Evolutionary conservation across 1,140 invertebrate species (phyloP).

Genomic region (Drosophila virilis): DNA sequence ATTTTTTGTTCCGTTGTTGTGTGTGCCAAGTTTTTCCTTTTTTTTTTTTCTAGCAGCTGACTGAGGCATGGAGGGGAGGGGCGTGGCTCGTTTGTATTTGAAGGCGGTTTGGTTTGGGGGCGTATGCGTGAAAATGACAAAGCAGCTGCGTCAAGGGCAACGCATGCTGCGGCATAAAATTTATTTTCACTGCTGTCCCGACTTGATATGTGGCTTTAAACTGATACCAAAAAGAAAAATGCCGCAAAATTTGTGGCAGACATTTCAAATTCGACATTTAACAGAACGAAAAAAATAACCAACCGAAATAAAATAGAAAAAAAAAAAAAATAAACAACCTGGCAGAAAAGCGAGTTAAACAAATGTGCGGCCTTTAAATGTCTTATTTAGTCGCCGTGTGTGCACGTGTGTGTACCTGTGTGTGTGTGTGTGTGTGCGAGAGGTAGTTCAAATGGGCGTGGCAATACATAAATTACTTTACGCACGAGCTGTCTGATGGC

Average conservation of each 20-base stretch:
- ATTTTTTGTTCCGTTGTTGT: constrained; percentile 49
- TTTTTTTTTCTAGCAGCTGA: constrained; percentile 48
- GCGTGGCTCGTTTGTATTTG: constrained; percentile 23
- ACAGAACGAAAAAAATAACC: not conserved
- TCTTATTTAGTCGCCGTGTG: constrained; percentile 62
- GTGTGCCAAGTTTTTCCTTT: constrained; percentile 13
- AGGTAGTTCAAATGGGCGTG: constrained; percentile 52
- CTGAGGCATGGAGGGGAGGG: constrained; percentile 38
- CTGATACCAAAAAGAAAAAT: constrained; percentile 23
- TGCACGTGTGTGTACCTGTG: constrained; percentile 15
- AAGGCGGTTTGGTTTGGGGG: not conserved
- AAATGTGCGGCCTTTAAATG: constrained; percentile 73
- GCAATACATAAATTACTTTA: constrained; percentile 70
- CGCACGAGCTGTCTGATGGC: constrained; percentile 54
- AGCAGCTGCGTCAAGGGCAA: constrained; percentile 73
- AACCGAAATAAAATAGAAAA: not conserved
- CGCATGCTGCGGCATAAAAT: constrained; percentile 73
- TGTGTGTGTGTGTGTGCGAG: not conserved
- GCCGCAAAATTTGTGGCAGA: constrained; percentile 41
- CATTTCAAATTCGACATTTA: constrained; percentile 65
- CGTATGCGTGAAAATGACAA: constrained; percentile 75
- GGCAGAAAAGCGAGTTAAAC: constrained; percentile 45
- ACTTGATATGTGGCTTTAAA: constrained; percentile 77
- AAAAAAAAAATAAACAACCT: constrained; percentile 11
- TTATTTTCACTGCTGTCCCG: constrained; percentile 63